Percentiles rank a stretch among this genome's conserved stretches.
These are phyloP conservation scores for Gallinago paraguaiae DNA, from an alignment of 2,113 vertebrate species.

Conservation along the genomic window DNA sequence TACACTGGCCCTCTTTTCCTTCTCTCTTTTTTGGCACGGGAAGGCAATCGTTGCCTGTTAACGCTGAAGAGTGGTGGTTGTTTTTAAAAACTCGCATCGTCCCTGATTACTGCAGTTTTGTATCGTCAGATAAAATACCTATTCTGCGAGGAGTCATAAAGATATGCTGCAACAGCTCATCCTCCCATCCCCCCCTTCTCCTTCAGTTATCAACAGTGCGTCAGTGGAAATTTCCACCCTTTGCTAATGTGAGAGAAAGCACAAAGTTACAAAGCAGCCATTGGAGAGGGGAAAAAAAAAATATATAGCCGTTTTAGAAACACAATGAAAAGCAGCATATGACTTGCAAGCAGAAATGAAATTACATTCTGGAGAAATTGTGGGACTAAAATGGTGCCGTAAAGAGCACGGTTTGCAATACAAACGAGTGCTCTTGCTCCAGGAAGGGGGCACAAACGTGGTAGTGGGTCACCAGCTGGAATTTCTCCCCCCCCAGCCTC, in stretches of 20 bases:
- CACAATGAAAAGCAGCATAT: background rate
- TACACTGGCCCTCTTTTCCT: background rate
- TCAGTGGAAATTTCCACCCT: constrained; percentile 82
- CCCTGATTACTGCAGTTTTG: background rate
- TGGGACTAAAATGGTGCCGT: background rate
- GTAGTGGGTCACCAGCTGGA: background rate
- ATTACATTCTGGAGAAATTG: background rate
- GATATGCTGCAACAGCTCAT: constrained; percentile 57
- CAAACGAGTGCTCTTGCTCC: accelerated
- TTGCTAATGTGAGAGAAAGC: constrained; percentile 57
- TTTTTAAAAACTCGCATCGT: background rate
- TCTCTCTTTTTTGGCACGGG: background rate
- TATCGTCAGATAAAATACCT: constrained; percentile 55
- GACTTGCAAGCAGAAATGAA: background rate
- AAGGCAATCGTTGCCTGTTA: background rate
- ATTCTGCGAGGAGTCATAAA: constrained; percentile 26
- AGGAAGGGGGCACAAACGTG: background rate
- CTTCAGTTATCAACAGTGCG: constrained; percentile 61
- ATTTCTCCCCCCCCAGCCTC: background rate
- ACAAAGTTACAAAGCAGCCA: constrained; percentile 32
- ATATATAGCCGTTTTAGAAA: background rate
- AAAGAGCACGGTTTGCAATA: background rate
- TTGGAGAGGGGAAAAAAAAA: background rate
- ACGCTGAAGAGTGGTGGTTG: background rate
- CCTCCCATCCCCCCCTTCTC: constrained; percentile 43